Base-by-base conservation (phyloP, 2,797 vertebrate genomes). In the Eidolon dupreanum region DNA sequence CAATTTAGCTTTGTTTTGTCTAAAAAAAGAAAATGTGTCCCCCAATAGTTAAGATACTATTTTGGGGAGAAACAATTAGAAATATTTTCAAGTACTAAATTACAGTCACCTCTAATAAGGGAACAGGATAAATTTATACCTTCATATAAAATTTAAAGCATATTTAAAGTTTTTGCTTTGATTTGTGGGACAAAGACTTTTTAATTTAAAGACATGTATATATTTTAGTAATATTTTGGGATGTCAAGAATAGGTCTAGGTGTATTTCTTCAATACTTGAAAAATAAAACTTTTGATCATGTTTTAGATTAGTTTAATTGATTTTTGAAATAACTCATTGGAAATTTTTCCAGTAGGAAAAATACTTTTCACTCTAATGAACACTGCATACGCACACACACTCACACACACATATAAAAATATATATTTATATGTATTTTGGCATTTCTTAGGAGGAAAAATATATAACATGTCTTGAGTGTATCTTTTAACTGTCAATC, bases 111-210 rank as follows among this genome's bases (percentile, higher is more conserved):
- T 93, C 26, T 86, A 93, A 57, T 59, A 41, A 65, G 43, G 66
- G 49, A 91, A 75, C 43, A 74, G 46, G 17, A 89, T 63, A 92
- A 63, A 94, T n/a, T 28, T 63, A 12, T 59, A 88, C 70, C 8
- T 75, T 93, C 17, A 85, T 66, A 57, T 43, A 86, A 74, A 93
- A 88, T 55, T 84, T 68, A 73, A 90, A 88, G 51, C 57, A 95
- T 49, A 66, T 46, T 73, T 55, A 86, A 94, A 65, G 16, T 59
- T 43, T 63, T 59, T 74, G 28, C 26, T 92, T 92, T 63, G n/a
- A 97, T 75, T 43, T 94, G 10, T 51, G 38, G 59, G 13, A 81
- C 19, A 84, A 5, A 89, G 57, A 53, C 24, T 95, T 85, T 77
- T 55, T 17, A 91, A 81, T 49, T 91, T 33, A 75, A 17, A 79